Percentiles rank a stretch among this genome's conserved stretches.
Evolutionary conservation across 2,113 vertebrate genomes (phyloP).

Genomic region (Globicephala melas): DNA sequence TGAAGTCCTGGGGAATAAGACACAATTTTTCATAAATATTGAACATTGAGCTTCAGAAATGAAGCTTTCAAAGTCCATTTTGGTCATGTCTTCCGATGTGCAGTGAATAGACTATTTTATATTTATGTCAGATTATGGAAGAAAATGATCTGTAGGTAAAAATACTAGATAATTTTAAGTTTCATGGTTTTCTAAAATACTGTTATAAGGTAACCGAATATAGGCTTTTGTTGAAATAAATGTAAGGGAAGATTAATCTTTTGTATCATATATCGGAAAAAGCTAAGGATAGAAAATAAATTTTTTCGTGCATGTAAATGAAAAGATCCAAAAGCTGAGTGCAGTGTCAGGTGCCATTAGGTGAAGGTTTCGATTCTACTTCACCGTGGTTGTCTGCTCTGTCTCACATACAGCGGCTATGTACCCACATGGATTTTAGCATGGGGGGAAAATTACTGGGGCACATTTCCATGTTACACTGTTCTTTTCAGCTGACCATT

Average conservation of each 20-base stretch:
- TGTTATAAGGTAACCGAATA: neutral
- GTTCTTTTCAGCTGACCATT: neutral
- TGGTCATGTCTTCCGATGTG: neutral
- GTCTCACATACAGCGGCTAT: neutral
- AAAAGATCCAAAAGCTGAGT: neutral
- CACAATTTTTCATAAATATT: neutral
- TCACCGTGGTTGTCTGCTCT: neutral
- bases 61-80: neutral
- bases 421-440: neutral
- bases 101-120: slow-evolving; percentile 6
- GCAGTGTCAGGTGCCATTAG: neutral
- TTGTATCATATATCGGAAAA: neutral
- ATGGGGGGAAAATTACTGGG: no score
- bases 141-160: neutral
- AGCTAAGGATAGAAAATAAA: neutral
- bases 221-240: slow-evolving; percentile 3
- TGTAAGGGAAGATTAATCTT: neutral
- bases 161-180: neutral
- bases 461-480: neutral
- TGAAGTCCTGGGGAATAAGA: neutral
- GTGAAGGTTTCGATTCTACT: neutral
- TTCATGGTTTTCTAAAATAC: slow-evolving; percentile 5
- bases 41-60: neutral
- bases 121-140: neutral
- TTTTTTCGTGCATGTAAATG: neutral